Percentiles rank a stretch among this genome's conserved stretches.
These are phyloP conservation scores for Chroicocephalus ridibundus DNA, from an alignment of 2,113 vertebrate genomes.

Conservation along the genomic window DNA sequence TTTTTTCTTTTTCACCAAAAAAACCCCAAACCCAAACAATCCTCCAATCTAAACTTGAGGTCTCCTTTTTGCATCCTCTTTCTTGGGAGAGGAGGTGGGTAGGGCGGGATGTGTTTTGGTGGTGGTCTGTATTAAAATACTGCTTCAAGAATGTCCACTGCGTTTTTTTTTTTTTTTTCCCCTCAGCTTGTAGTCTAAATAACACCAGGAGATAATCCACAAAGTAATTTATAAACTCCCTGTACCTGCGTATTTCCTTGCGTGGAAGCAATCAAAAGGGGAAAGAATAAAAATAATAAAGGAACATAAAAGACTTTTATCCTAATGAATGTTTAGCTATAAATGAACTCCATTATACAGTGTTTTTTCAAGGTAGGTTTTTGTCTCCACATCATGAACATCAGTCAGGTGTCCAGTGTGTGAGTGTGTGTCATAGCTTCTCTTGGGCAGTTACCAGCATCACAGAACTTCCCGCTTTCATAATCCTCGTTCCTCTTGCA, in stretches of 20 bases:
- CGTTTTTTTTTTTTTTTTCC: too few species aligned
- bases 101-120: background rate
- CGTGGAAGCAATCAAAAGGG: background rate
- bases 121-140: background rate
- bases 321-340: background rate
- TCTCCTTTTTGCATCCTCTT: background rate
- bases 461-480: background rate
- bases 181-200: background rate
- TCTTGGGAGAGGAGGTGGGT: background rate
- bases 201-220: background rate
- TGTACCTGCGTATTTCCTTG: background rate
- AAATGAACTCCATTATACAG: background rate
- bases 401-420: background rate
- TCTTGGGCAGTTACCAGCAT: fast-evolving
- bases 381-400: background rate
- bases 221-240: background rate
- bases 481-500: background rate
- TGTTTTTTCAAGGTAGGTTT: background rate
- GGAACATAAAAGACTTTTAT: background rate
- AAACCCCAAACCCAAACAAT: background rate
- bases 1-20: background rate
- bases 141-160: background rate
- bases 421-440: fast-evolving
- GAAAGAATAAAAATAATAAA: background rate
- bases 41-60: background rate